Base-by-base conservation (phyloP, 1,140 invertebrate species). In the Hylaeus anthracinus region DNA sequence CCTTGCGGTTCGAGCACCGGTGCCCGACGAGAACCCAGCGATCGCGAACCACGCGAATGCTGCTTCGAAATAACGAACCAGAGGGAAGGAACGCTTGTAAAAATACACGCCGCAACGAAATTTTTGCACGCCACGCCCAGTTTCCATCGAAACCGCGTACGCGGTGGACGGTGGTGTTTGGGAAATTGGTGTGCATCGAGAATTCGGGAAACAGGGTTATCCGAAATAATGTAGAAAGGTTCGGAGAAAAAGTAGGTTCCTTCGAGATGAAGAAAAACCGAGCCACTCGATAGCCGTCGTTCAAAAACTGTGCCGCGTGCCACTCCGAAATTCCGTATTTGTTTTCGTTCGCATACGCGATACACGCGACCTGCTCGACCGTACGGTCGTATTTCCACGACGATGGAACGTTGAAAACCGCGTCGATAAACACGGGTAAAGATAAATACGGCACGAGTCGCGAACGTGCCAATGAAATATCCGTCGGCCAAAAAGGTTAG, bases 81-180 rank as follows among this genome's bases (percentile, higher is more conserved):
- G 9, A 26, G 14, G 1, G 5, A 75, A 53, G 51, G 55, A 66
- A 56, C n/a, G 53, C 26, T 26, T 41, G 14, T 10, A 10, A 65
- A 55, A 15, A 74, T 26, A n/a, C 55, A 9, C 10, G 5, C 0
- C 1, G 61, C 15, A n/a, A 2, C 12, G 51, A 73, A 63, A 66
- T 79, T 79, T 56, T 58, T 73, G 9, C 15, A 65, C 77, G 71
- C 77, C 77, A 79, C 77, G 77, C 77, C 77, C 77, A 73, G 26
- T 12, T 72, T 64, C 39, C 10, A 5, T 56, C 14, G 70, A 26
- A 72, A 45, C 26, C 48, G 51, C n/a, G 26, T 5, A 43, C 58
- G 14, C 43, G 15, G 6, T 61, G 39, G 51, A 8, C 41, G 10
- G 6, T 65, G 8, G 26, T 26, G 26, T 26, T 53, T 55, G 14